phyloP scores from a whole-genome alignment of 1,140 invertebrate species.

The Drosophila orena region DNA sequence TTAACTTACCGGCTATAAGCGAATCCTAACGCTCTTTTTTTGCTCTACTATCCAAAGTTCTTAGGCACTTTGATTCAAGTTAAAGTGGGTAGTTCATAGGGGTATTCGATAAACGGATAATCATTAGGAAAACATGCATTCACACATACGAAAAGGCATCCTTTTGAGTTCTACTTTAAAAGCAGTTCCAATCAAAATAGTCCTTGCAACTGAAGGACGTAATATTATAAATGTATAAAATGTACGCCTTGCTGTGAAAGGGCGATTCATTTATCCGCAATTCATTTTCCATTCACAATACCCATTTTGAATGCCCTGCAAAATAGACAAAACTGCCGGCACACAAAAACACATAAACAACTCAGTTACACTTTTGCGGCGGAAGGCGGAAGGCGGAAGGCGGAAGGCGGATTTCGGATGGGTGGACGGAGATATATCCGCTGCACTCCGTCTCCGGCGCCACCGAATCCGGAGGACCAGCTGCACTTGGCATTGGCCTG shows the following conservation, averaged over 20 bases:
- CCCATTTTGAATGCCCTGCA: conserved; percentile 8
- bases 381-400: conserved; percentile 12
- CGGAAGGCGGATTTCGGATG: not conserved
- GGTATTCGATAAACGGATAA: no score
- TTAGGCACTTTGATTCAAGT: no score
- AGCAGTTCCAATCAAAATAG: no score
- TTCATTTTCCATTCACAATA: not conserved
- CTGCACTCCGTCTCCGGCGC: not conserved
- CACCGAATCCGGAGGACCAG: conserved; percentile 52
- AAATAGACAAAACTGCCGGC: conserved; percentile 45
- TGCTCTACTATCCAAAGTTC: no score
- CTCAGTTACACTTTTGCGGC: conserved; percentile 74
- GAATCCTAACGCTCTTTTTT: not conserved
- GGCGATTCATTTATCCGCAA: no score
- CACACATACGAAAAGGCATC: no score
- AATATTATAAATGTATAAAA: no score
- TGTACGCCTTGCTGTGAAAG: no score
- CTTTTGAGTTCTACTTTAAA: no score
- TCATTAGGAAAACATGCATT: no score
- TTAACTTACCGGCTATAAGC: not conserved
- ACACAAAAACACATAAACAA: conserved; percentile 72
- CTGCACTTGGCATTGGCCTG: conserved; percentile 54
- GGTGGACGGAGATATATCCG: conserved; percentile 3
- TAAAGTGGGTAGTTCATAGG: no score
- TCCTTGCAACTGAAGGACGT: no score